phyloP scores from a whole-genome alignment of 2,797 vertebrate species.

The Cygnus olor region DNA sequence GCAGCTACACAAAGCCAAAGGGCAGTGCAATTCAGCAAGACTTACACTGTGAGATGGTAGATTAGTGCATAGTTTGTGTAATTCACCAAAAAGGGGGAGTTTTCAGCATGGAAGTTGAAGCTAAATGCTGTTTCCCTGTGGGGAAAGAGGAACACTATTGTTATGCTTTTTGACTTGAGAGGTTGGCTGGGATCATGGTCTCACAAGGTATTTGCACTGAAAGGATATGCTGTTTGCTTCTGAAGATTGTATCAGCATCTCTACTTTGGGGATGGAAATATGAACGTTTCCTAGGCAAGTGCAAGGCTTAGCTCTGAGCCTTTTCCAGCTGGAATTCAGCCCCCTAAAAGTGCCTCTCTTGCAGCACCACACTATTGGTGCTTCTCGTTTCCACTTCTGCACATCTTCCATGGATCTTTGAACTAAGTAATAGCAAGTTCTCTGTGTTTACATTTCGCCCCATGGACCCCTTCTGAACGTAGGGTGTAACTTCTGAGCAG shows the following conservation, averaged over 20 bases:
- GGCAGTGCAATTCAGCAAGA: neutral
- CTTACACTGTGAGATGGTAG: neutral
- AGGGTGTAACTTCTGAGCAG: neutral
- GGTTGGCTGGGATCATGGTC: neutral
- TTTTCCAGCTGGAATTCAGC: neutral
- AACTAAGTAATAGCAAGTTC: neutral
- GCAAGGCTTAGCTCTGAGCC: neutral
- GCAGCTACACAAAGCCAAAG: neutral
- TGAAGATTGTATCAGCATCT: neutral
- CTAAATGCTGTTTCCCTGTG: neutral
- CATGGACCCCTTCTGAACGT: neutral
- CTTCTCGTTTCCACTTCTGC: neutral
- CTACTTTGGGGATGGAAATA: neutral
- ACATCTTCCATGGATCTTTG: neutral
- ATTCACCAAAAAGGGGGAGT: neutral
- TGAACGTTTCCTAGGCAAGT: neutral
- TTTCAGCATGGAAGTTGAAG: neutral
- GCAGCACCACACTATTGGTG: neutral
- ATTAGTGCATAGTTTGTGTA: neutral
- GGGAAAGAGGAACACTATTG: neutral
- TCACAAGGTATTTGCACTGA: neutral
- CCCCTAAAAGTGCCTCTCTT: neutral
- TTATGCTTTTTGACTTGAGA: neutral
- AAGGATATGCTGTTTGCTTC: neutral
- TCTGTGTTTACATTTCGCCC: accelerated